Conservation (phyloP, 2,113 vertebrate species). For the Apodemus sylvaticus region DNA sequence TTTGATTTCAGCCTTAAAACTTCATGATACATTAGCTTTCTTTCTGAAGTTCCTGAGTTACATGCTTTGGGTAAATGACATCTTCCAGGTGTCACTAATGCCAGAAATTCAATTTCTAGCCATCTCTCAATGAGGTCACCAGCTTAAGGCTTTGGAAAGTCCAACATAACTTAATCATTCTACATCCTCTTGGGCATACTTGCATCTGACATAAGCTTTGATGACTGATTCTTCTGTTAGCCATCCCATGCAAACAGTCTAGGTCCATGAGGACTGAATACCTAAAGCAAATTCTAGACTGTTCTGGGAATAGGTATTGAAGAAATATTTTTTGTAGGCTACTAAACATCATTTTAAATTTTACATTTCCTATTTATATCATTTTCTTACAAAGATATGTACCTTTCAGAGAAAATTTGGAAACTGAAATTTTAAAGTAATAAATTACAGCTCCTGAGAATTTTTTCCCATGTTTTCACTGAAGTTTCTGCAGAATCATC, state of each 20-base stretch:
- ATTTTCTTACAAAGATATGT: not conserved
- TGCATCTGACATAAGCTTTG: not conserved
- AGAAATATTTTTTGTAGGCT: not conserved
- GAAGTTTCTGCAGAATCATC: not conserved
- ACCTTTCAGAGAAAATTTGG: not conserved
- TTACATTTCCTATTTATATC: not conserved
- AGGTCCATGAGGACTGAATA: not conserved
- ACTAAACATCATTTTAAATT: not conserved
- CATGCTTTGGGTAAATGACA: not conserved
- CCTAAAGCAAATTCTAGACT: slow-evolving; percentile 43
- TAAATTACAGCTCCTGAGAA: slow-evolving; percentile 10
- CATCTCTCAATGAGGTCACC: slow-evolving; percentile 41
- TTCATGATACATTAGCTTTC: not conserved
- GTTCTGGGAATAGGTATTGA: not conserved
- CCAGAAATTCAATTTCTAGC: slow-evolving; percentile 42
- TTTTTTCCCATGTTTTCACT: not conserved
- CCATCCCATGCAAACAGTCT: slow-evolving; percentile 27
- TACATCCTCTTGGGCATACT: not conserved
- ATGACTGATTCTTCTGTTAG: slow-evolving; percentile 14
- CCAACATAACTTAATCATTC: slow-evolving; percentile 20
- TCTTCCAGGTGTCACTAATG: not conserved
- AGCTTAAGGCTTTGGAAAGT: slow-evolving; percentile 42
- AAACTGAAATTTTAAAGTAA: not conserved
- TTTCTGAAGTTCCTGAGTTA: slow-evolving; percentile 2
- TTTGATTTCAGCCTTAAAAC: not conserved